phyloP scores from a whole-genome alignment of 2,797 vertebrate species.

The Siniperca obscura region DNA sequence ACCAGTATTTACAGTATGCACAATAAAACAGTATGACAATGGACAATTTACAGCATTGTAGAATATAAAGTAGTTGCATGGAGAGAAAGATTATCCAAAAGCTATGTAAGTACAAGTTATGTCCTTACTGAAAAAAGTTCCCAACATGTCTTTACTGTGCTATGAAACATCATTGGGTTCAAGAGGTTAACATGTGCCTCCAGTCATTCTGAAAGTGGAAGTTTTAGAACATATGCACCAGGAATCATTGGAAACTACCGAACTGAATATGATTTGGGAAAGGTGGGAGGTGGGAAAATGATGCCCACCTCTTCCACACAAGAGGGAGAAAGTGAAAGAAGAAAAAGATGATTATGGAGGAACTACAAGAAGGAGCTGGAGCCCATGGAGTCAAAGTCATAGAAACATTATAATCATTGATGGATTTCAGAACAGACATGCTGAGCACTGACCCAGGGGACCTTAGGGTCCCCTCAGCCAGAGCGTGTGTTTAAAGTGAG shows the following conservation, averaged over 20 bases:
- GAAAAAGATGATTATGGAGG: constrained; percentile 2
- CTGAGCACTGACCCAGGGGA: neutral
- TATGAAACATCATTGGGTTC: neutral
- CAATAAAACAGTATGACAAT: neutral
- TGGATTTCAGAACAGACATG: neutral
- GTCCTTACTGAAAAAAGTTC: neutral
- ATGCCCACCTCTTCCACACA: neutral
- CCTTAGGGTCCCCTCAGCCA: neutral
- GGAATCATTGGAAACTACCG: neutral
- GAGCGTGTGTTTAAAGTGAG: neutral
- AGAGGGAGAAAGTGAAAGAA: neutral
- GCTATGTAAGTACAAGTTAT: neutral
- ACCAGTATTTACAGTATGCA: neutral
- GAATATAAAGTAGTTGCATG: neutral
- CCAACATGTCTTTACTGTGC: neutral
- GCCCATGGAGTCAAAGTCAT: neutral
- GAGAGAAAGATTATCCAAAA: neutral
- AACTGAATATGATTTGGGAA: neutral
- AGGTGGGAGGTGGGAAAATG: neutral
- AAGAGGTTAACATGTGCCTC: neutral
- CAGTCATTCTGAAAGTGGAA: neutral
- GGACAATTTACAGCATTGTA: neutral
- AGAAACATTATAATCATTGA: constrained; percentile 15
- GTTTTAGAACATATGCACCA: neutral
- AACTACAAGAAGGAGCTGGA: neutral